Evolutionary conservation across 2,113 vertebrate species (phyloP), one percentile per base, ranked within the genome.

Genomic region (Dipodomys stephensi): DNA sequence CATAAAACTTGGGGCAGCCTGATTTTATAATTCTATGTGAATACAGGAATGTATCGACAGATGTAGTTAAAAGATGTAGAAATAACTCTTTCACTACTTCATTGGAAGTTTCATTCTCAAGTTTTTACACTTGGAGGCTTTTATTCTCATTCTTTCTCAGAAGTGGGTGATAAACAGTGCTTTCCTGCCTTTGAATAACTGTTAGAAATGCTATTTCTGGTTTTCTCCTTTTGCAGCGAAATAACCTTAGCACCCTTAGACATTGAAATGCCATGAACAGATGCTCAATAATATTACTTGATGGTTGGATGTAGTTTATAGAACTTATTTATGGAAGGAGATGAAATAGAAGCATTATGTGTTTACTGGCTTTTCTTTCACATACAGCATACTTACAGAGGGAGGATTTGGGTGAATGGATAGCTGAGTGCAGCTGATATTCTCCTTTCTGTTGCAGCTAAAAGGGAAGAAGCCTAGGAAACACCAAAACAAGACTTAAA

Each of bases 341-440:
- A 83, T 93, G 84, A 91, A 97, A 96, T 94, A 95, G 91, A 94
- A 94, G n/a, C 82, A 85, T 92, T 94, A 83, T 65, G 67, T 91
- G 84, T 95, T 94, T 95, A 94, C 94, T 94, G 96, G 73, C 71
- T 94, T 94, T 96, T 94, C 71, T 96, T 90, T 93, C 95, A 88
- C 74, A 92, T 81, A 65, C 79, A 79, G 71, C 39, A 19, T 79
- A 53, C 93, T 94, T 6, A 87, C 53, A 80, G 91, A 44, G 46
- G 65, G 22, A 94, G 57, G 35, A 35, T 92, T 89, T 90, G 60
- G 86, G 86, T 91, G 79, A 96, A 95, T 88, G 87, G 71, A 23
- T 27, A 91, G 57, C 91, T 96, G 89, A 97, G 95, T 94, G 49
- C 60, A 73, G 69, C 78, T 96, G 87, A 96, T 94, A 76, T 87